Evolutionary conservation across 1,140 invertebrate genomes (phyloP).

Genomic region (Meteorus sp.): DNA sequence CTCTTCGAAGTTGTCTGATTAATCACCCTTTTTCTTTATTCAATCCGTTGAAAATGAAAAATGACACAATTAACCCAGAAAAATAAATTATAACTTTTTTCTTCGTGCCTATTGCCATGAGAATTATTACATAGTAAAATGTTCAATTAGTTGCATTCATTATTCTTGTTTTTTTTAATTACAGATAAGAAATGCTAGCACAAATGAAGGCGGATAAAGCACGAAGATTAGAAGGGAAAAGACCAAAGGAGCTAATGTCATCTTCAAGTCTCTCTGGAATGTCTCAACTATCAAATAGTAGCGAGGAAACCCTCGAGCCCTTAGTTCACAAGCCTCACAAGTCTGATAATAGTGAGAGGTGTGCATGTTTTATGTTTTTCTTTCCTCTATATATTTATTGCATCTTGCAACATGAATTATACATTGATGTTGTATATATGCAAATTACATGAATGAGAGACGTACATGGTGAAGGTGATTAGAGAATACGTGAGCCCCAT

Average conservation of each 20-base stretch:
- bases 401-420: constrained; percentile 16
- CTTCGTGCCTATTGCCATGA: too few species aligned
- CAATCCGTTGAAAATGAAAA: not conserved
- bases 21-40: too few species aligned
- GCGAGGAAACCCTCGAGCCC: constrained; percentile 53
- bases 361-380: not conserved
- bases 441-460: constrained; percentile 9
- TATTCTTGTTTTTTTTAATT: constrained; percentile 8
- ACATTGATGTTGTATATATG: constrained; percentile 4
- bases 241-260: constrained; percentile 53
- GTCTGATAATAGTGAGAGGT: constrained; percentile 43
- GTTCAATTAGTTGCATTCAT: too few species aligned
- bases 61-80: too few species aligned
- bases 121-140: too few species aligned
- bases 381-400: not conserved
- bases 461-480: constrained; percentile 3
- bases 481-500: not conserved
- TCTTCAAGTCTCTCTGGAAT: constrained; percentile 56
- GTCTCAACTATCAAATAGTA: constrained; percentile 56
- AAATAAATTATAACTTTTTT: too few species aligned
- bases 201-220: constrained; percentile 42
- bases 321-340: constrained; percentile 48
- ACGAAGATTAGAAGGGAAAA: constrained; percentile 47
- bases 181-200: constrained; percentile 47
- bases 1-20: too few species aligned